A percentile compares a stretch with the other conserved stretches of the same genome.
These are phyloP conservation scores for Passer domesticus DNA, from an alignment of 2,113 vertebrate genomes.

Conservation along the genomic window DNA sequence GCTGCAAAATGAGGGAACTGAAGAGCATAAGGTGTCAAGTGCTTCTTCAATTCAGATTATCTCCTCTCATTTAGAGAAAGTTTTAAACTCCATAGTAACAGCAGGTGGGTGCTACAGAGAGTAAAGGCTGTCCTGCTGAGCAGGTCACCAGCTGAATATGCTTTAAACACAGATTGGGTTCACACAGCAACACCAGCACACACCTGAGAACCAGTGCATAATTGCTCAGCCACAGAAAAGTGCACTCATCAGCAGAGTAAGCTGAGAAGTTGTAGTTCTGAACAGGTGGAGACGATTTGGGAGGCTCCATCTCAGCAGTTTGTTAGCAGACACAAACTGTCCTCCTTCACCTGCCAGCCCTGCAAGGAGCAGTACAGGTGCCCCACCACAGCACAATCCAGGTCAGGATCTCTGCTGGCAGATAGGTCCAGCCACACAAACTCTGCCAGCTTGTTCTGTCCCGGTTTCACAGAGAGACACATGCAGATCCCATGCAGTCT, in stretches of 20 bases:
- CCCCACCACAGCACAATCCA: no score
- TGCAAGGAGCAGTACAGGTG: accelerated
- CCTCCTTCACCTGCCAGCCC: not conserved
- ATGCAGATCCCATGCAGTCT: accelerated
- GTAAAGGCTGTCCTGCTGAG: not conserved
- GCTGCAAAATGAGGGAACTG: not conserved
- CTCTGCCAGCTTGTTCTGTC: not conserved
- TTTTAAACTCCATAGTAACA: not conserved
- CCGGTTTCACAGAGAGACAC: accelerated
- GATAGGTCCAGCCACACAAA: not conserved
- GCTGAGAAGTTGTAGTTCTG: not conserved
- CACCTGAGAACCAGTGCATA: accelerated
- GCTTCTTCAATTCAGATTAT: not conserved
- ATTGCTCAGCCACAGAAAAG: not conserved
- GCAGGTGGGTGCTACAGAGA: not conserved
- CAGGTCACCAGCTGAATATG: not conserved
- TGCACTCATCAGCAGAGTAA: not conserved
- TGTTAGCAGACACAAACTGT: not conserved
- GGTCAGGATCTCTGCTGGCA: not conserved
- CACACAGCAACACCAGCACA: not conserved
- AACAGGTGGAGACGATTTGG: not conserved
- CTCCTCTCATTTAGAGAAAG: not conserved
- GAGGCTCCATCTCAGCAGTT: not conserved
- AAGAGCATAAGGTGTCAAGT: not conserved
- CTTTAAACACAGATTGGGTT: not conserved